Evolutionary conservation across 2,797 vertebrate species (phyloP), one percentile per base, ranked within the genome.

Genomic region (Propithecus deckenii): DNA sequence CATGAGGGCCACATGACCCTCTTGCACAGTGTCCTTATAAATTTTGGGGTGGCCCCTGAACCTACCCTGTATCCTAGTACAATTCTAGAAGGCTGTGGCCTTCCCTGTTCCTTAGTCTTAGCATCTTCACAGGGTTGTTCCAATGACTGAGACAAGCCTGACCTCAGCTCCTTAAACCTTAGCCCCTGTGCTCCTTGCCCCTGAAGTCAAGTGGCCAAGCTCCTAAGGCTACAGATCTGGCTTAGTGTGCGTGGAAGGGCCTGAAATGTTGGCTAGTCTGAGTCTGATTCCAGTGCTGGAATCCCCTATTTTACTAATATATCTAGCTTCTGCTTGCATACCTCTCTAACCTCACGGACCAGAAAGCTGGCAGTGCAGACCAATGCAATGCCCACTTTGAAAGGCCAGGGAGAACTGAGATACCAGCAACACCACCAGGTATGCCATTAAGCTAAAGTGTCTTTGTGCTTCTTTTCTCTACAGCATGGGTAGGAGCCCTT

Each of bases 401-500:
- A 91, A 74, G 5, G n/a, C 50, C 61, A 94, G 75, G 89, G 80
- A 96, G 12, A 96, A 61, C 35, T 91, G 41, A 94, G 41, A 72
- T 46, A 48, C 20, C 38, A 23, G 28, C 25, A 1, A 13, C 14
- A 78, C 41, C 13, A 69, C 59, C 32, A 87, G 52, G 52, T 38
- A 89, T n/a, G 38, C 67, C 46, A 83, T 84, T 95, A 96, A 97
- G 55, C 78, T 69, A 94, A 71, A n/a, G 22, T 61, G 61, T 83
- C 93, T 94, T 91, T 95, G 59, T 91, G 59, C 52, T 97, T 72
- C 72, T 93, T 97, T 96, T 98, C 95, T 98, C 76, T 96, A 52
- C 98, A 99, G 99, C 99, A 84, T 99, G 99, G 99, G 99, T 99
- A 0, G 99, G 99, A 75, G 99, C 99, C 67, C 98, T 99, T 88